Evolutionary conservation across 2,113 vertebrate species (phyloP), one percentile per base, ranked within the genome.

Genomic region (Cyphomyrus plagiostoma): DNA sequence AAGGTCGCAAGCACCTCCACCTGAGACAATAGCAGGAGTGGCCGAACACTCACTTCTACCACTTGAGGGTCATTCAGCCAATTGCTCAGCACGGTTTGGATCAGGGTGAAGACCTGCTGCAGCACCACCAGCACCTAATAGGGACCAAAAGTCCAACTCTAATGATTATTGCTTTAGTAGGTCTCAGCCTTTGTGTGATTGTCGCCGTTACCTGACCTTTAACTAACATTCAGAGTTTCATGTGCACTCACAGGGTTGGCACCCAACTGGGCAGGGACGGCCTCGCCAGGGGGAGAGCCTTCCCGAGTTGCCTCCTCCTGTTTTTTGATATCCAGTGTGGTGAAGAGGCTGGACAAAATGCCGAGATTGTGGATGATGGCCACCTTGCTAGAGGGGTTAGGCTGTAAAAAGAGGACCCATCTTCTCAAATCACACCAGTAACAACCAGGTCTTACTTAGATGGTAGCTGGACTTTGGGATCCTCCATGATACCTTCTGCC

Each of bases 51-150:
- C 94, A 99, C 98, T 97, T 99, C 98, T 3, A 99, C 98, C 91
- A 99, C 97, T 48, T 99, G 98, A 8, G 97, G 96, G 93, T 99
- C 98, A 90, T 97, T 97, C 56, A 99, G 92, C 98, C 98, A 99
- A 92, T 98, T 98, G 95, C 97, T 98, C 91, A 99, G 96, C 92
- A 99, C 95, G 92, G 96, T 98, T 94, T 98, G 97, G 93, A 99
- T 98, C 92, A 99, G 94, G 86, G 98, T 95, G 94, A 99, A 99
- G 91, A 98, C 97, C 92, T 99, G 97, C 95, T 98, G 98, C 8
- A 99, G 95, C 88, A 99, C 97, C 85, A 98, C 96, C 48, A 98
- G 97, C 89, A 99, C 97, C 98, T 99, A 92, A 21, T 90, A 91
- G 91, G 70, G n/a, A 35, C 90, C 9, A 15, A 56, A 89, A 42